Evolutionary conservation across 2,888 invertebrate species (phyloP).

Genomic region (Leucozona laternaria): DNA sequence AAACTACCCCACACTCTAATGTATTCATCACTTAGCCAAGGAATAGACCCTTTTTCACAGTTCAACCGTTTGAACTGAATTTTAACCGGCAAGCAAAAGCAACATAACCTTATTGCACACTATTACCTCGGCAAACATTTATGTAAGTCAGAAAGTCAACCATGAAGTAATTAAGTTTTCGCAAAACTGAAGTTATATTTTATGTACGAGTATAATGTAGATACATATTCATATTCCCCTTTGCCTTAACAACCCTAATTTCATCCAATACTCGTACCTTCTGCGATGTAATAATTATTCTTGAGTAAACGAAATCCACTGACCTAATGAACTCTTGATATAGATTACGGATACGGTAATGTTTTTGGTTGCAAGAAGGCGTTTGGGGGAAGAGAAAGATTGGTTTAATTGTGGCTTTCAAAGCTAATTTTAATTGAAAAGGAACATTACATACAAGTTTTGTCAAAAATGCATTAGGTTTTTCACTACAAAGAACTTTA

Average conservation of each 20-base stretch:
- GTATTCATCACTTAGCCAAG: slow-evolving; percentile 4
- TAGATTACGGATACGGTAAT: neutral
- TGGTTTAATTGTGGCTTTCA: slow-evolving; percentile 2
- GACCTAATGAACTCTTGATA: slow-evolving; percentile 46
- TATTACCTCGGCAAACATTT: slow-evolving; percentile 31
- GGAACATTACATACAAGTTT: neutral
- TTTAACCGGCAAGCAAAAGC: neutral
- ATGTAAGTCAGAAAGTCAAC: slow-evolving; percentile 31
- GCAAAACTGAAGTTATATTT: slow-evolving; percentile 30
- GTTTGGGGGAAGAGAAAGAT: neutral
- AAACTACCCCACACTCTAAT: neutral
- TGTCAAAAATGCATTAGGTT: neutral
- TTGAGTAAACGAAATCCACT: slow-evolving; percentile 31
- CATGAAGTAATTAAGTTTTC: slow-evolving; percentile 31
- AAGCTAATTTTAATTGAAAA: slow-evolving; percentile 21
- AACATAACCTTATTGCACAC: slow-evolving; percentile 19
- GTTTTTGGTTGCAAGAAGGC: neutral
- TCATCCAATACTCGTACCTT: slow-evolving; percentile 15
- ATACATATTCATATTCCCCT: neutral
- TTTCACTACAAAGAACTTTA: too few species aligned
- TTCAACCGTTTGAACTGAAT: slow-evolving; percentile 16
- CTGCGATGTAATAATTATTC: slow-evolving; percentile 38
- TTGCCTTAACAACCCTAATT: slow-evolving; percentile 37
- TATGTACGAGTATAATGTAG: slow-evolving; percentile 4
- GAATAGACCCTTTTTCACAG: neutral